Percentiles rank a stretch among this genome's conserved stretches.
These are phyloP conservation scores for Bubalus kerabau DNA, from an alignment of 2,113 vertebrate species.

Conservation along the genomic window DNA sequence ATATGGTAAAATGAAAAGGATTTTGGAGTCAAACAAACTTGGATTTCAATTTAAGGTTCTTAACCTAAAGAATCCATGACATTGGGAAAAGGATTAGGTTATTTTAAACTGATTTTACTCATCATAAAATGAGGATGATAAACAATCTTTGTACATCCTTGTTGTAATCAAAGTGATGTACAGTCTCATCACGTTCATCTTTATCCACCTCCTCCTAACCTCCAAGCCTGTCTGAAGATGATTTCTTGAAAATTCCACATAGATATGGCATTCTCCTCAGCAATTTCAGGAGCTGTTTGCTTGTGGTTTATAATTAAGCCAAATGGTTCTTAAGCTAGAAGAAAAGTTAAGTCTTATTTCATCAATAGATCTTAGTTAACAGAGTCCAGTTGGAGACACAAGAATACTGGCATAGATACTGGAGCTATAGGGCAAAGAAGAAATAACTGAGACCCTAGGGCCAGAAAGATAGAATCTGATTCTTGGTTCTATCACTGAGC, in stretches of 20 bases:
- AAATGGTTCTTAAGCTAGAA: neutral
- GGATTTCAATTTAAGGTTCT: neutral
- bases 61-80: neutral
- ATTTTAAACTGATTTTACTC: neutral
- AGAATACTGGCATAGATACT: neutral
- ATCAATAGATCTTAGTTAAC: neutral
- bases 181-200: neutral
- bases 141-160: neutral
- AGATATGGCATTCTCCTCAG: neutral
- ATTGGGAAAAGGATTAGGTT: neutral
- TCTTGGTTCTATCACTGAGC: neutral
- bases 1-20: neutral
- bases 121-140: neutral
- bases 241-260: neutral
- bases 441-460: neutral
- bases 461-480: neutral
- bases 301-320: neutral
- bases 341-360: neutral
- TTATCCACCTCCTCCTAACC: neutral
- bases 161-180: neutral
- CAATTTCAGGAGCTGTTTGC: neutral
- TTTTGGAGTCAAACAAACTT: neutral
- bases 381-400: neutral
- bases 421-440: neutral
- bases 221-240: neutral